phyloP scores from a whole-genome alignment of 35 echinoderm and acorn worm genomes.

The Anneissia japonica region DNA sequence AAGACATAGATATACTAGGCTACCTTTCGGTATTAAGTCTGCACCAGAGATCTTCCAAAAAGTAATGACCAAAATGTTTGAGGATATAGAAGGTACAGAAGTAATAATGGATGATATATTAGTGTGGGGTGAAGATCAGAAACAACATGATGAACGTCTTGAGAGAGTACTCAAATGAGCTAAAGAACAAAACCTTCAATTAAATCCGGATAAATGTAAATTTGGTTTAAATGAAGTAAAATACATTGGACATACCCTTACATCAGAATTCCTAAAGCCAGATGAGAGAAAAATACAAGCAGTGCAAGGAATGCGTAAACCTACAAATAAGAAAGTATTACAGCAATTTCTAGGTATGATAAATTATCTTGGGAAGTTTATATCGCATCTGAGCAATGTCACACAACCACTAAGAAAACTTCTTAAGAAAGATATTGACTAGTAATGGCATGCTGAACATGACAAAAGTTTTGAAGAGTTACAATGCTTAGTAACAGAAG shows the following conservation, averaged over 20 bases:
- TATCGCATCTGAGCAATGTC: slow-evolving; percentile 26
- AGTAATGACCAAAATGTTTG: slow-evolving; percentile 44
- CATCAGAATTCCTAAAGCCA: slow-evolving; percentile 39
- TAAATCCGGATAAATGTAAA: slow-evolving; percentile 50
- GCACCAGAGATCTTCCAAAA: slow-evolving; percentile 58
- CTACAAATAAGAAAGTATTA: slow-evolving; percentile 19
- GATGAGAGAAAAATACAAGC: slow-evolving; percentile 32
- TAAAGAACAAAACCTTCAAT: slow-evolving; percentile 24
- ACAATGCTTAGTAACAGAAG: slow-evolving; percentile 4
- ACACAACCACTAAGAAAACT: slow-evolving; percentile 40
- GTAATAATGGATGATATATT: slow-evolving; percentile 52
- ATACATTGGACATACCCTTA: slow-evolving; percentile 47
- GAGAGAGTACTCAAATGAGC: slow-evolving; percentile 22
- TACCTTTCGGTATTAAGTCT: slow-evolving; percentile 43
- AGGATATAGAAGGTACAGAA: slow-evolving; percentile 43
- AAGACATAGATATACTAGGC: slow-evolving; percentile 27
- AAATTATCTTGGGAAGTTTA: slow-evolving; percentile 45
- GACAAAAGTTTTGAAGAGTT: neutral
- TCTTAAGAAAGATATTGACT: slow-evolving; percentile 18
- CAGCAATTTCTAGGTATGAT: slow-evolving; percentile 50
- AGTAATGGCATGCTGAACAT: slow-evolving; percentile 38
- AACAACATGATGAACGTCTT: slow-evolving; percentile 29
- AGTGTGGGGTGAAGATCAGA: slow-evolving; percentile 19
- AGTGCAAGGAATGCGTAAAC: slow-evolving; percentile 21
- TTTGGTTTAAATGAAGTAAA: slow-evolving; percentile 9